Evolutionary conservation across 2,113 vertebrate species (phyloP).

Genomic region (Pluvialis apricaria): DNA sequence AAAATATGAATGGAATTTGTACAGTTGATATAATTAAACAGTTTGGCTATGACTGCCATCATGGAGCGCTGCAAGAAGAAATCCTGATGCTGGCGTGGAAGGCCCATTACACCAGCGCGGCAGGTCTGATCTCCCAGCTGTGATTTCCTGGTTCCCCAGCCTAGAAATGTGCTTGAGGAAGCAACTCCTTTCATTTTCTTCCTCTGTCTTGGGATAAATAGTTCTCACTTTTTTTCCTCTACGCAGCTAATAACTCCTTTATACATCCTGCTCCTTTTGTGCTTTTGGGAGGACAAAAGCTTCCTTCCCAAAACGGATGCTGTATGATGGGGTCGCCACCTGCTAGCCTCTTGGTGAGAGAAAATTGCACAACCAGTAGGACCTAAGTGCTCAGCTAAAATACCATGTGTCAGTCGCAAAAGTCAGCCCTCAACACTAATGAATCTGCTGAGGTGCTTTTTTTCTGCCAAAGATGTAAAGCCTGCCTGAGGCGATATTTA

Average conservation of each 20-base stretch:
- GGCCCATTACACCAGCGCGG: background rate
- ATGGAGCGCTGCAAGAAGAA: background rate
- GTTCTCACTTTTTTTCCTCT: background rate
- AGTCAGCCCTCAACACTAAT: background rate
- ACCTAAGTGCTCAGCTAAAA: background rate
- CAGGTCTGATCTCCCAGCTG: background rate
- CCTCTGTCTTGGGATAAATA: background rate
- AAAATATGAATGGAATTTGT: background rate
- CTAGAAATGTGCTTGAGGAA: background rate
- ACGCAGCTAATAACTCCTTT: background rate
- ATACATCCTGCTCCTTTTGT: background rate
- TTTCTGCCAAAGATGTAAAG: background rate
- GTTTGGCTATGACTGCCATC: background rate
- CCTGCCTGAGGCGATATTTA: background rate
- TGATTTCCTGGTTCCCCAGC: background rate
- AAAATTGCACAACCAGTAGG: background rate
- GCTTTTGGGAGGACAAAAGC: background rate
- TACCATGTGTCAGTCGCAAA: rapidly evolving
- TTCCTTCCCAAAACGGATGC: background rate
- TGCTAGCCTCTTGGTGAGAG: background rate
- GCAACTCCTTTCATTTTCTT: background rate
- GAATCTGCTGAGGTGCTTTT: background rate
- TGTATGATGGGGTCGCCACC: background rate
- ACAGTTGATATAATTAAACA: background rate
- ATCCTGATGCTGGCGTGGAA: background rate